These are phyloP conservation scores for Gambelia wislizenii DNA, from an alignment of 2,797 vertebrate species.

Conservation along the genomic window DNA sequence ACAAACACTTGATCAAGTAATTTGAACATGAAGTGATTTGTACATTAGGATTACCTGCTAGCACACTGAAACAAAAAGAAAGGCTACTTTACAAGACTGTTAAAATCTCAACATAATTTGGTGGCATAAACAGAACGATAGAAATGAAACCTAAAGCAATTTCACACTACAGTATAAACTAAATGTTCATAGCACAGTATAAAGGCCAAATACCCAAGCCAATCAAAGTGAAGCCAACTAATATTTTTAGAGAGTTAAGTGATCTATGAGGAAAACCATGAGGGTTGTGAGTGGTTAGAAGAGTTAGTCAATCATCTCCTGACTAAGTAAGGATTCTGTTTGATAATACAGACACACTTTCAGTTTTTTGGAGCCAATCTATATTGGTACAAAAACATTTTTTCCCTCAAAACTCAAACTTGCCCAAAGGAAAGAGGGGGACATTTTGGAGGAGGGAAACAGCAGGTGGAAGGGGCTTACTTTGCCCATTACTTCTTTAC, in stretches of 20 bases:
- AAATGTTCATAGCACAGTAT: background rate
- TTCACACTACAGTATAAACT: too few species aligned
- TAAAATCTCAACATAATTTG: background rate
- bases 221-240: background rate
- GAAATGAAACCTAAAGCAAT: background rate
- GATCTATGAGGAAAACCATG: background rate
- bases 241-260: conserved; percentile 2
- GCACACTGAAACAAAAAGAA: background rate
- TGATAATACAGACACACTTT: background rate
- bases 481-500: background rate
- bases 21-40: background rate
- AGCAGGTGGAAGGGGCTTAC: too few species aligned
- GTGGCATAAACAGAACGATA: background rate
- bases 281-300: too few species aligned
- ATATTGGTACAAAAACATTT: too few species aligned
- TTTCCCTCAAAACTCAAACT: background rate
- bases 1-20: background rate
- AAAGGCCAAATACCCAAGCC: background rate
- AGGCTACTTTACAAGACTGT: background rate
- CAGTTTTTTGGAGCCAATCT: background rate
- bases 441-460: background rate
- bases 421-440: background rate
- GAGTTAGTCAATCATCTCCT: too few species aligned
- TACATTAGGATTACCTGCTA: background rate
- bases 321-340: background rate